Base-by-base conservation (phyloP, 2,888 invertebrate species). In the Tinea pellionella region DNA sequence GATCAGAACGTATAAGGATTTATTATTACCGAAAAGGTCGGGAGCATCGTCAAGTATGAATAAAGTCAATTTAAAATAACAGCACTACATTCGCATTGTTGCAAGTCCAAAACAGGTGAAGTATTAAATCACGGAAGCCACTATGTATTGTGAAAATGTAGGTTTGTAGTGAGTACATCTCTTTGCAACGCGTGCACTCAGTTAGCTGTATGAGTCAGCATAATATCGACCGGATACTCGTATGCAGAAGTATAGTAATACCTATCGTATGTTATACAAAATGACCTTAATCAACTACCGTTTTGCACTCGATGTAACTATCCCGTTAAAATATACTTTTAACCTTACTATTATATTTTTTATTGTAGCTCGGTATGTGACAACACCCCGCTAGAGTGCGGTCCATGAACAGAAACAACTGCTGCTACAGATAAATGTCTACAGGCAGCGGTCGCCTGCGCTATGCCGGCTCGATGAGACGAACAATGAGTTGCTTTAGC, bases 91-190 rank as follows among this genome's bases (percentile, higher is more conserved):
- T 37, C 37, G 37, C n/a, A 37, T 37, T 37, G 47, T 47, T 47
- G 6, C 2, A 18, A 18, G 19, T 2, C 24, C 4, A 24, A 53
- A 19, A 24, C 24, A 24, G 53, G 53, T 53, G 53, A 53, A 19
- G 53, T 18, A 47, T 47, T 47, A 18, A 53, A 53, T 8, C 53
- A 24, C n/a, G 11, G 24, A 3, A 19, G 53, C 24, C 11, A 24
- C 53, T 53, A 24, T 11, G 53, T 53, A 53, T 53, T 53, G 53
- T 53, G 53, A 53, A 53, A 53, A 53, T 47, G 4, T 53, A 53
- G 53, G 53, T 18, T 53, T 16, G 47, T 16, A 15, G 16, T 15
- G 9, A 24, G 19, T n/a, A 24, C 53, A 12, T 53, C 53, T 53
- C 24, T 53, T 51, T 51, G 4, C 24, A 24, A 53, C 24, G 16